Conservation (phyloP, 64 coral and sea anemone genomes). For the Stylophora pistillata region DNA sequence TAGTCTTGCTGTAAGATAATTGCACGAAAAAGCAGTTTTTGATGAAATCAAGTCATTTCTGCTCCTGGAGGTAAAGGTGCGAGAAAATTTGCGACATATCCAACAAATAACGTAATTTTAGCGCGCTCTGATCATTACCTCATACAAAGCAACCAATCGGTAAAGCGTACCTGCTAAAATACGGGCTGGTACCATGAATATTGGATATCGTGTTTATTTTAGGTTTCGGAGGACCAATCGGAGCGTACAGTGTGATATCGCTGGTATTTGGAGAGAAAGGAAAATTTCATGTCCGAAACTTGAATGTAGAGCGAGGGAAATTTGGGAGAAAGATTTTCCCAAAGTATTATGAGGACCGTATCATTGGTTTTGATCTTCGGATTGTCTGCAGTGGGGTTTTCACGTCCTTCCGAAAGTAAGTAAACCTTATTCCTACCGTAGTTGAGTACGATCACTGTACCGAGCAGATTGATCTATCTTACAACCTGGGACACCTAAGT, state of each 20-base stretch:
- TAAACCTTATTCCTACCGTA: background rate
- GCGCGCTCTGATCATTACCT: conserved; percentile 52
- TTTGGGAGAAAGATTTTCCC: conserved; percentile 45
- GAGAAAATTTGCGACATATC: conserved; percentile 7
- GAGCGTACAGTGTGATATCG: conserved; percentile 52
- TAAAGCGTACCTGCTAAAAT: conserved; percentile 43
- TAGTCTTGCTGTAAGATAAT: no score
- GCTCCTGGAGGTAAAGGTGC: background rate
- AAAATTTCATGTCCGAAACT: conserved; percentile 57
- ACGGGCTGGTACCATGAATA: conserved; percentile 51
- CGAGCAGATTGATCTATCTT: background rate
- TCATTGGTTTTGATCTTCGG: conserved; percentile 41
- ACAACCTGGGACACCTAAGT: background rate
- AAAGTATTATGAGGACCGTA: conserved; percentile 33
- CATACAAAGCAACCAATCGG: conserved; percentile 51
- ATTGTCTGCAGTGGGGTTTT: conserved; percentile 29
- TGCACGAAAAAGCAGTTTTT: background rate
- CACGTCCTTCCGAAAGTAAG: conserved; percentile 65
- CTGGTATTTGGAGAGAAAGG: conserved; percentile 25
- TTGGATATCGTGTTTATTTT: conserved; percentile 51
- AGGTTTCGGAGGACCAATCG: conserved; percentile 45
- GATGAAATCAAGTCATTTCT: background rate
- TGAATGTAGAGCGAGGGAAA: conserved; percentile 35
- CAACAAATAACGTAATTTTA: conserved; percentile 55
- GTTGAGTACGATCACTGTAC: background rate